These are phyloP conservation scores for Sminthurides aquaticus DNA, from an alignment of 2,888 invertebrate genomes.

Conservation along the genomic window DNA sequence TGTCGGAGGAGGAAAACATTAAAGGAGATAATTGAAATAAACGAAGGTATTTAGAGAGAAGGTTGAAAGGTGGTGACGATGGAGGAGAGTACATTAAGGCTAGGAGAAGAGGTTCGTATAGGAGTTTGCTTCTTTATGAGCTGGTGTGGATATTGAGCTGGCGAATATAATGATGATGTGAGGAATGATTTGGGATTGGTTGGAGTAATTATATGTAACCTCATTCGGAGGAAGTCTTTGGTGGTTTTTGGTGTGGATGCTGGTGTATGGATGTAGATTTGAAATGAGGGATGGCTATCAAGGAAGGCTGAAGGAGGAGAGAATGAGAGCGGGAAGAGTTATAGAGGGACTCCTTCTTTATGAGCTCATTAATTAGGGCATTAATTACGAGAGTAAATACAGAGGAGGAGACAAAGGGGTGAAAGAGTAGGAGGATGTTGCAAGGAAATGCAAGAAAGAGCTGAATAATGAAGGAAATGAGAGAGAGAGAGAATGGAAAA, in stretches of 20 bases:
- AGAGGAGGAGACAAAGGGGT: too few species aligned
- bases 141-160: too few species aligned
- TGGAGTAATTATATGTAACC: background rate
- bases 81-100: background rate
- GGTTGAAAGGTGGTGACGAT: too few species aligned
- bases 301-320: too few species aligned
- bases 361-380: background rate
- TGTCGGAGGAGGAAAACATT: too few species aligned
- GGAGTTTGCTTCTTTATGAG: too few species aligned
- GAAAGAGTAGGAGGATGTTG: background rate
- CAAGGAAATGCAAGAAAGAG: background rate
- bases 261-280: too few species aligned
- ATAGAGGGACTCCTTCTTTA: background rate
- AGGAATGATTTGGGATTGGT: background rate
- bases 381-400: background rate
- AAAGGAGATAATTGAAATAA: background rate
- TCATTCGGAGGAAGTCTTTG: background rate
- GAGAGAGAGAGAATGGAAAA: background rate
- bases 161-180: too few species aligned
- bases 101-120: background rate
- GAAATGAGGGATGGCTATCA: background rate
- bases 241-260: background rate
- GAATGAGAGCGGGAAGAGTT: too few species aligned
- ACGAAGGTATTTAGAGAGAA: background rate
- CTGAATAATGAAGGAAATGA: background rate